phyloP scores from a whole-genome alignment of 53 echinoderm and acorn worm species.

The Patiria pectinifera region DNA sequence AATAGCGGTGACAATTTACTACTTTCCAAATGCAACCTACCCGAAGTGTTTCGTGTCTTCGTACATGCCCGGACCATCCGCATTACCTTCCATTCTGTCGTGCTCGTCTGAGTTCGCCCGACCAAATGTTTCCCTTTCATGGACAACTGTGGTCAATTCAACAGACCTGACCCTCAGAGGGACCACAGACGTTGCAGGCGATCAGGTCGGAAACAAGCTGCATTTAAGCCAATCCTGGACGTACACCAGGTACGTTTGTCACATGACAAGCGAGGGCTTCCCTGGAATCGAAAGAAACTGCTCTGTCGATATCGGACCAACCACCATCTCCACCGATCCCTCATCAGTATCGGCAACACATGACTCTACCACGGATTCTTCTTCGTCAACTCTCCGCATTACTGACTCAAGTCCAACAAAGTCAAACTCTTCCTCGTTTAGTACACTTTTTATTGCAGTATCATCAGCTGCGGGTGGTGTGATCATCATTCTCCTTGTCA shows the following conservation, averaged over 20 bases:
- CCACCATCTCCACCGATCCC: not conserved
- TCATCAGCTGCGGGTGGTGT: not conserved
- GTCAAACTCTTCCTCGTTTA: not conserved
- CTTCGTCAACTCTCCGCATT: not conserved
- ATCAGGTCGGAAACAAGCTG: not conserved
- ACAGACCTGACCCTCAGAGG: not conserved
- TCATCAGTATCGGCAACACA: not conserved
- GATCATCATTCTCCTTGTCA: not conserved
- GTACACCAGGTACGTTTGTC: not conserved
- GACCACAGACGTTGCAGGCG: not conserved
- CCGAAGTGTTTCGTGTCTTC: not conserved
- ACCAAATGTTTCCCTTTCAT: not conserved
- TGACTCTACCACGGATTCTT: not conserved
- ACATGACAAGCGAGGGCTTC: constrained; percentile 29
- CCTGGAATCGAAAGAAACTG: not conserved
- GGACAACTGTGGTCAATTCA: not conserved
- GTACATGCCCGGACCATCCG: not conserved
- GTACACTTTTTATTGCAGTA: not conserved
- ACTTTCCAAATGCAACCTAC: not conserved
- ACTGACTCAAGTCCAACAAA: not conserved
- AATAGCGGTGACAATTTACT: not conserved
- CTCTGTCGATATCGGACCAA: not conserved
- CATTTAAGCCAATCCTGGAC: not conserved
- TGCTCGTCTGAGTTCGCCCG: not conserved
- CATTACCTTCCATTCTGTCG: not conserved